Conservation (phyloP, 1,140 invertebrate species). For the Phortica variegata region DNA sequence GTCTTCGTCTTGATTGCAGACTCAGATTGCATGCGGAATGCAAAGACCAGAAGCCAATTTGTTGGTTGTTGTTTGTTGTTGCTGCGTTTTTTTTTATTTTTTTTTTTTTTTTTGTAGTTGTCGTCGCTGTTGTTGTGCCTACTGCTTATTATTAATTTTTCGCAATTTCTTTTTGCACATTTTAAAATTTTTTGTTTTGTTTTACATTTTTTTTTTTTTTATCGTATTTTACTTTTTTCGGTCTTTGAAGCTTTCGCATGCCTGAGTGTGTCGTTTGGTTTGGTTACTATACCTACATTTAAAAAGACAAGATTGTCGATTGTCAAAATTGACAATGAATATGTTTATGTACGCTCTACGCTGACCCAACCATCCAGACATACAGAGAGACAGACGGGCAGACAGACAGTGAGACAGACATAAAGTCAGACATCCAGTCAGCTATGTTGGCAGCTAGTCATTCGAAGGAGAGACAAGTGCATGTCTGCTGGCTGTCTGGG, state of each 20-base stretch:
- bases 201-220: neutral
- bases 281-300: neutral
- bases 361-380: slow-evolving; percentile 18
- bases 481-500: slow-evolving; percentile 50
- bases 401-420: too few species aligned
- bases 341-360: slow-evolving; percentile 4
- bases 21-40: slow-evolving; percentile 52
- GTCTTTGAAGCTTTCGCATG: slow-evolving; percentile 49
- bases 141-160: slow-evolving; percentile 17
- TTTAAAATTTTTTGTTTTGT: neutral
- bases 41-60: slow-evolving; percentile 55
- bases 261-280: slow-evolving; percentile 45
- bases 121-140: slow-evolving; percentile 12
- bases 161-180: neutral
- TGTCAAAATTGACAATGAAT: slow-evolving; percentile 56
- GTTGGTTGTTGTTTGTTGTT: slow-evolving; percentile 39
- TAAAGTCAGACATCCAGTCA: too few species aligned
- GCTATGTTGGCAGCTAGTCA: too few species aligned
- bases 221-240: slow-evolving; percentile 33
- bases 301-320: slow-evolving; percentile 31
- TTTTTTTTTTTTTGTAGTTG: slow-evolving; percentile 6
- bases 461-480: slow-evolving; percentile 40
- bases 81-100: slow-evolving; percentile 13
- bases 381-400: too few species aligned
- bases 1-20: slow-evolving; percentile 49